These are phyloP conservation scores for Pristionchus japonicus DNA, from an alignment of 2,888 invertebrate species.

Conservation along the genomic window DNA sequence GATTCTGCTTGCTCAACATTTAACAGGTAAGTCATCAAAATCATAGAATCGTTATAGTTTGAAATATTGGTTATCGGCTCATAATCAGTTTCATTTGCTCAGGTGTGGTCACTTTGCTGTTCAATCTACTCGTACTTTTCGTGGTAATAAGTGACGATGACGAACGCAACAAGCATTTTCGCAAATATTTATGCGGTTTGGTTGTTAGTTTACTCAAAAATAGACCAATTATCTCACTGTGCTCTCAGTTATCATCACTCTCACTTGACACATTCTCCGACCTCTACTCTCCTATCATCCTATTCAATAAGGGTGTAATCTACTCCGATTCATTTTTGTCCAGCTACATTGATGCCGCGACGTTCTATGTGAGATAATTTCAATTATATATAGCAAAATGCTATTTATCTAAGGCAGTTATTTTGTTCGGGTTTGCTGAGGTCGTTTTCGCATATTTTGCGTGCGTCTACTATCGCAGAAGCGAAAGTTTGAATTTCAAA, in stretches of 20 bases:
- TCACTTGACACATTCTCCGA: background rate
- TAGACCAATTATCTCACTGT: too few species aligned
- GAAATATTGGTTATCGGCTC: too few species aligned
- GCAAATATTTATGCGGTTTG: background rate
- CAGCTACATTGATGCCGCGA: background rate
- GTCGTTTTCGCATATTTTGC: background rate
- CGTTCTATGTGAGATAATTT: background rate
- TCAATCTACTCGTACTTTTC: background rate
- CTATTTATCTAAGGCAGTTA: background rate
- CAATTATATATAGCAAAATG: background rate
- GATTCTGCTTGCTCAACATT: background rate
- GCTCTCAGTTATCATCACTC: background rate
- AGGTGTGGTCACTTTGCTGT: background rate
- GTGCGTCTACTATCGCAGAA: background rate
- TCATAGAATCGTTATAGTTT: too few species aligned
- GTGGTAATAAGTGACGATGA: background rate
- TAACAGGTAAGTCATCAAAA: background rate
- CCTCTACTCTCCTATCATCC: background rate
- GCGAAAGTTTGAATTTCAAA: background rate
- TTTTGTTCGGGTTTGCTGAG: background rate
- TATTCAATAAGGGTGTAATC: background rate
- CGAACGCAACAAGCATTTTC: background rate
- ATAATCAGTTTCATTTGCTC: background rate
- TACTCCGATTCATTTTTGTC: background rate
- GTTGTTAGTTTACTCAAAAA: background rate